Percentiles rank a stretch among this genome's conserved stretches.
These are phyloP conservation scores for Phylloscopus whistleri DNA, from an alignment of 2,113 vertebrate species.

Conservation along the genomic window DNA sequence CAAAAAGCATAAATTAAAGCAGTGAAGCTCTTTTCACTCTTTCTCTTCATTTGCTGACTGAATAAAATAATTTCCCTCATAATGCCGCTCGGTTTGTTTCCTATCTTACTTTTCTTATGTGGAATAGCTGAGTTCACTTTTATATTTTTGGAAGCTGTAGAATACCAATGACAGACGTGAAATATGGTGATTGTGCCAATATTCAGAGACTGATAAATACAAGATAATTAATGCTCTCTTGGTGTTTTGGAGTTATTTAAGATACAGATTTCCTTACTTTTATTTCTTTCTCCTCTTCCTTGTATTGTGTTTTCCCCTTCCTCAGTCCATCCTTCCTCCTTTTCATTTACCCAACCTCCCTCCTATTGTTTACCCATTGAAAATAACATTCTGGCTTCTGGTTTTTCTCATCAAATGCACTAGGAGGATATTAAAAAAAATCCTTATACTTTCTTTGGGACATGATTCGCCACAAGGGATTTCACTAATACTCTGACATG, in stretches of 20 bases:
- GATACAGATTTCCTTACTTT: background rate
- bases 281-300: background rate
- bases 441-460: background rate
- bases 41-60: background rate
- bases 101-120: background rate
- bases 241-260: background rate
- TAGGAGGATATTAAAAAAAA: background rate
- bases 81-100: background rate
- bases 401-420: background rate
- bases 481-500: background rate
- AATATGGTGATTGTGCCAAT: background rate
- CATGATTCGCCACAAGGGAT: background rate
- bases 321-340: slow-evolving; percentile 4
- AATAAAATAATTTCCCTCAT: background rate
- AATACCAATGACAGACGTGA: background rate
- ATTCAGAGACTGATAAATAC: background rate
- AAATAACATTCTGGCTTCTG: background rate
- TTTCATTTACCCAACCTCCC: background rate
- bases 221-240: background rate
- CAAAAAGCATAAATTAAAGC: background rate
- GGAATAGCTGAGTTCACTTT: background rate
- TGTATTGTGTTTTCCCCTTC: background rate
- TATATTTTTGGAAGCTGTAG: background rate
- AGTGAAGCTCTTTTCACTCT: background rate
- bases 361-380: background rate